phyloP scores from a whole-genome alignment of 2,113 vertebrate genomes.

The Neotragus moschatus region DNA sequence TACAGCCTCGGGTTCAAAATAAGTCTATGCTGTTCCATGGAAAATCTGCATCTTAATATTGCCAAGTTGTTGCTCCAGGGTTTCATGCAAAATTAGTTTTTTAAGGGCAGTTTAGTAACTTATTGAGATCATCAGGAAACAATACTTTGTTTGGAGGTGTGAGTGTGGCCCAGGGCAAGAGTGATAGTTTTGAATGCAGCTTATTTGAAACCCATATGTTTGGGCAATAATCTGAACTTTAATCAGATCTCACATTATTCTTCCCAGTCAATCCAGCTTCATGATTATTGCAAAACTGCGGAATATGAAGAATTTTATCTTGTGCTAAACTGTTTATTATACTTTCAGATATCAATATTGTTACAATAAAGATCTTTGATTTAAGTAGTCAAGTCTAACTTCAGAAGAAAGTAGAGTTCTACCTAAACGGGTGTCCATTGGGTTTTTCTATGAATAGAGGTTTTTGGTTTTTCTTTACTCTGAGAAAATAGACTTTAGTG shows the following conservation, averaged over 20 bases:
- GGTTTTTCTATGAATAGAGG: constrained; percentile 46
- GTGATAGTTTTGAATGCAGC: constrained; percentile 81
- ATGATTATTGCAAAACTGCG: constrained; percentile 60
- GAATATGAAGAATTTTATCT: constrained; percentile 54
- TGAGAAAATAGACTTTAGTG: constrained; percentile 62
- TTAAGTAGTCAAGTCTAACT: constrained; percentile 42
- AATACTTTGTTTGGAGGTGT: constrained; percentile 85
- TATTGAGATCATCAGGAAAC: constrained; percentile 86
- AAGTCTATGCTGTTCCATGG: constrained; percentile 81
- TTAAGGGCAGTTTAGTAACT: constrained; percentile 88
- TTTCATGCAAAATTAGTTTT: constrained; percentile 87
- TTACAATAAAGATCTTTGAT: constrained; percentile 57
- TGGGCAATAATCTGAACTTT: constrained; percentile 79
- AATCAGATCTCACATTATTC: constrained; percentile 80
- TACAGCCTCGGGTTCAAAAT: constrained; percentile 78
- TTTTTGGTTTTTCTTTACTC: not conserved
- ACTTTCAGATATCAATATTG: constrained; percentile 27
- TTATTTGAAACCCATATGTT: constrained; percentile 79
- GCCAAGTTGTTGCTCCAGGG: constrained; percentile 82
- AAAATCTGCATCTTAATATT: constrained; percentile 82
- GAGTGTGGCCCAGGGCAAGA: constrained; percentile 80
- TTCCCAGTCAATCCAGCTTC: constrained; percentile 65
- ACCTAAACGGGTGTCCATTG: constrained; percentile 35
- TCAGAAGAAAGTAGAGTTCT: constrained; percentile 55
- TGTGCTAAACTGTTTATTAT: constrained; percentile 49